A percentile compares a stretch with the other conserved stretches of the same genome.
Conservation (phyloP, 2,113 vertebrate genomes). For the Romanogobio albipinnatus region DNA sequence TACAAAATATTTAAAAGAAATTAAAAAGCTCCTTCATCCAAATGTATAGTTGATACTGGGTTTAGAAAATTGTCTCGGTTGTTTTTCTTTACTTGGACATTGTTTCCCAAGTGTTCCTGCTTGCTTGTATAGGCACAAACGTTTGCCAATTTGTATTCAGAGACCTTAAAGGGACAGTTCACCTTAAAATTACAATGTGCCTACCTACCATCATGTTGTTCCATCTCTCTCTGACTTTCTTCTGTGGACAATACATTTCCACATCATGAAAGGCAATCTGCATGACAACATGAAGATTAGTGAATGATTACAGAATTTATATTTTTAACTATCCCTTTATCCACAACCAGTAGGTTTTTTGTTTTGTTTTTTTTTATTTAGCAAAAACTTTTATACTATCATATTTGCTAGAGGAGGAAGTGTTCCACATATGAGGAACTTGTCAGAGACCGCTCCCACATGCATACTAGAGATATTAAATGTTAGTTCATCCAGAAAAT, state of each 20-base stretch:
- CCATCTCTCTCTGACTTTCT: neutral
- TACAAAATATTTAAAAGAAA: neutral
- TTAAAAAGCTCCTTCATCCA: neutral
- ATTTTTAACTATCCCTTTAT: neutral
- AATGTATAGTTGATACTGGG: neutral
- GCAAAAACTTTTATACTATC: neutral
- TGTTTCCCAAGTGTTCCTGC: constrained; percentile 9
- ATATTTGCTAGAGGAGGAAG: neutral
- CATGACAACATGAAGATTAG: neutral
- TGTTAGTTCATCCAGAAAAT: neutral
- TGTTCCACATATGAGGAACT: no score
- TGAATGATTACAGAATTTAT: neutral
- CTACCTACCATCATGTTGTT: no score
- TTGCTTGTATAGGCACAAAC: neutral
- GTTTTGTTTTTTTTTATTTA: no score
- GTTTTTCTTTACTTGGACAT: constrained; percentile 14
- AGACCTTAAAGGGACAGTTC: neutral
- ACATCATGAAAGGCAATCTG: neutral
- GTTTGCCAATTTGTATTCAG: neutral
- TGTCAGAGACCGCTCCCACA: no score
- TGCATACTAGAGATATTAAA: neutral
- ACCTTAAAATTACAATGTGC: neutral
- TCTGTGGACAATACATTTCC: neutral
- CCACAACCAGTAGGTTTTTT: neutral
- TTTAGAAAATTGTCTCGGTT: neutral